These are phyloP conservation scores for Temnopleurus reevesii DNA, from an alignment of 53 echinoderm and acorn worm species.

Conservation along the genomic window DNA sequence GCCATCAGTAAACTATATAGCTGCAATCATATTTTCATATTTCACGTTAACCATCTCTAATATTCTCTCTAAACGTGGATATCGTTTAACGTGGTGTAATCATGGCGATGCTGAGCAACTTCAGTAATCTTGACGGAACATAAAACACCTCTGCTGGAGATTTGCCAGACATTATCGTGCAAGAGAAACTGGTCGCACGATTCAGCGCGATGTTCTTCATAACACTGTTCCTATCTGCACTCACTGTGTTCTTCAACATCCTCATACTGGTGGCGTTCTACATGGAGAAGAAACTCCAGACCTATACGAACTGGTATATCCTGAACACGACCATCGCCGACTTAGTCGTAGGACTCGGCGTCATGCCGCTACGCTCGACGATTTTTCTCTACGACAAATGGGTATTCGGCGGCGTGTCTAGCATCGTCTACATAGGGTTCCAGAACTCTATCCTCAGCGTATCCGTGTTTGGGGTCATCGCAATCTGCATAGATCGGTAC, in stretches of 20 bases:
- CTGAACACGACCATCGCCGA: not conserved
- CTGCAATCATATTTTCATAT: too few relatives aligned
- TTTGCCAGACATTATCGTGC: too few relatives aligned
- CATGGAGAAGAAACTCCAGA: not conserved
- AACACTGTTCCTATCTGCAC: not conserved
- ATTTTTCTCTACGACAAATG: not conserved
- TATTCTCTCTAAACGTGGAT: too few relatives aligned
- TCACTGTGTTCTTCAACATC: not conserved
- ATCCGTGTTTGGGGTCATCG: constrained; percentile 13
- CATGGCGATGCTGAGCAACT: too few relatives aligned
- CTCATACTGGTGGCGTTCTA: not conserved
- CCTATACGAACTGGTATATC: constrained; percentile 2
- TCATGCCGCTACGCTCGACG: not conserved
- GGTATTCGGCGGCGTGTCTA: not conserved
- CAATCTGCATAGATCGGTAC: constrained; percentile 27
- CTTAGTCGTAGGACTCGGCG: not conserved
- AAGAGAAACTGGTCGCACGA: too few relatives aligned
- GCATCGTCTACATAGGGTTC: not conserved
- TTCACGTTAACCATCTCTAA: too few relatives aligned
- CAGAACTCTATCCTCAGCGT: not conserved
- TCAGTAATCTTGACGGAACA: too few relatives aligned
- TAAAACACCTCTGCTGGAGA: too few relatives aligned
- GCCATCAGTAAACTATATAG: too few relatives aligned
- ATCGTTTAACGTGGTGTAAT: too few relatives aligned
- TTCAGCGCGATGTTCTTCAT: not conserved